phyloP scores from a whole-genome alignment of 2,113 vertebrate genomes.

The Bungarus multicinctus region DNA sequence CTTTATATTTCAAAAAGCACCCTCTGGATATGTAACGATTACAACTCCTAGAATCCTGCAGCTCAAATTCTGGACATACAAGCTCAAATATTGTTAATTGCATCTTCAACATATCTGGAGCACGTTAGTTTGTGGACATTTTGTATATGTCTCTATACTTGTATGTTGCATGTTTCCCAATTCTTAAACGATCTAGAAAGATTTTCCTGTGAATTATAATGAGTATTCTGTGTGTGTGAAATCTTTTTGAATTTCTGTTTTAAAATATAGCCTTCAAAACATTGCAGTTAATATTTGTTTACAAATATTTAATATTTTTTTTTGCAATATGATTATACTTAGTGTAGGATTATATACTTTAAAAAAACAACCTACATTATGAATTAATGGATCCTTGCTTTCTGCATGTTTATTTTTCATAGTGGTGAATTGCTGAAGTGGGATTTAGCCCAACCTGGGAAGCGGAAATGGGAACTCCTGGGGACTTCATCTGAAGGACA shows the following conservation, averaged over 20 bases:
- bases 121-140: neutral
- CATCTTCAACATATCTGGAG: neutral
- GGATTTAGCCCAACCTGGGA: slow-evolving; percentile 83
- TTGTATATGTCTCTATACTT: neutral
- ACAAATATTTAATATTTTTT: neutral
- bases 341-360: neutral
- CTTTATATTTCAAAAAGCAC: neutral
- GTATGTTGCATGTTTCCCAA: neutral
- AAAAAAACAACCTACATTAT: neutral
- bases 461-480: slow-evolving; percentile 84
- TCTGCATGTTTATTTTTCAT: slow-evolving; percentile 15
- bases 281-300: neutral
- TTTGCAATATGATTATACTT: neutral
- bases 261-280: neutral
- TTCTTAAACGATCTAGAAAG: neutral
- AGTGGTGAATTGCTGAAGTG: slow-evolving; percentile 91
- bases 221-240: neutral
- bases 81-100: neutral
- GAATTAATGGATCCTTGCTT: neutral
- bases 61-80: neutral
- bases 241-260: neutral
- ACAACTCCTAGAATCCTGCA: neutral
- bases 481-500: slow-evolving; percentile 82
- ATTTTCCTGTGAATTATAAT: neutral
- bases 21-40: neutral